Evolutionary conservation across 2,113 vertebrate genomes (phyloP), one percentile per base, ranked within the genome.

Genomic region (Nothoprocta pentlandii): DNA sequence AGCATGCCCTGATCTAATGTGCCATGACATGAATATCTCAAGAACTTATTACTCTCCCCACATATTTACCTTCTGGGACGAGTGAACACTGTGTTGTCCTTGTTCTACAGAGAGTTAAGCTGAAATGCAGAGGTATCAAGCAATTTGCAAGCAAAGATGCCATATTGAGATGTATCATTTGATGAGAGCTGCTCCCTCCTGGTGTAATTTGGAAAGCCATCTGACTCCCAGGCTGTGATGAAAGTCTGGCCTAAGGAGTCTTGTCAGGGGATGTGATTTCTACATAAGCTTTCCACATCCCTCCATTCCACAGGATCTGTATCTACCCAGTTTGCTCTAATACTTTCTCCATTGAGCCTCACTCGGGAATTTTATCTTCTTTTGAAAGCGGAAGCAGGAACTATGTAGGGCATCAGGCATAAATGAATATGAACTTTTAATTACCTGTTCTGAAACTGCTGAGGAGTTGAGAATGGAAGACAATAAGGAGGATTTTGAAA

Each of bases 41-140:
- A 0, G 10, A 92, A 93, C 51, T 82, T 89, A 86, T 78, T 86
- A 79, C 78, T 44, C 86, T 86, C 49, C 74, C 58, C 42, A 59
- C 0, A 1, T 89, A 93, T 94, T 95, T 95, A 80, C 44, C 78
- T 89, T 86, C 63, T 23, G 70, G 88, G 93, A 88, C 86, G 86
- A 93, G 77, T 76, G 92, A 93, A 69, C 77, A 68, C 54, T 62
- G 44, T 36, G 73, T 81, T 93, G 93, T 92, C 87, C 85, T 95
- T 81, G 94, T 95, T 95, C 95, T 83, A 88, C 90, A 93, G 92
- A 1, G 0, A 94, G 59, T 90, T 88, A 93, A 79, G 73, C 80
- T 89, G 92, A 94, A 96, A 95, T 94, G 90, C 90, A 86, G 90
- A 92, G 80, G 69, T 86, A 88, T 90, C 91, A 96, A 95, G 93